Conservation (phyloP, 2,888 invertebrate species). For the Philopedon plagiatum region DNA sequence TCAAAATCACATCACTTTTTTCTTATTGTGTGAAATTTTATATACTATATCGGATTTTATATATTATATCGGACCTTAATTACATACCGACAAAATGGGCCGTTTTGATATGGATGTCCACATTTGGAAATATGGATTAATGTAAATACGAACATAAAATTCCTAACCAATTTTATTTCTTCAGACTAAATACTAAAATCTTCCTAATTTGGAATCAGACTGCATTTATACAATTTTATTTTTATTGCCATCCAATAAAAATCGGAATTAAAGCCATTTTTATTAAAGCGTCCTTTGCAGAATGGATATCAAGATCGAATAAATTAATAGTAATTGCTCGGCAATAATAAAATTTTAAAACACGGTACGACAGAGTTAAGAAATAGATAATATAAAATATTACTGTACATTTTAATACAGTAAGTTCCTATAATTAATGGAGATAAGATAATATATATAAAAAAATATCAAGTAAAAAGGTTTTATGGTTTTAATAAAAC, state of each 20-base stretch:
- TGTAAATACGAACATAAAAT: too few relatives aligned
- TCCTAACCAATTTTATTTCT: too few relatives aligned
- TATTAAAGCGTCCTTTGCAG: background rate
- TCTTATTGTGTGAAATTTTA: too few relatives aligned
- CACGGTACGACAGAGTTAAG: too few relatives aligned
- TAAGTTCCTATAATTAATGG: background rate
- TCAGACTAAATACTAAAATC: too few relatives aligned
- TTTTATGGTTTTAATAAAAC: background rate
- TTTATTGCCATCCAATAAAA: slow-evolving; percentile 4
- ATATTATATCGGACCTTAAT: too few relatives aligned
- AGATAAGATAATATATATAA: slow-evolving; percentile 3
- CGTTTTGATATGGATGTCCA: too few relatives aligned
- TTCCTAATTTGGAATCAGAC: too few relatives aligned
- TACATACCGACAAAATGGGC: too few relatives aligned
- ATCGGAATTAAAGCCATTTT: background rate
- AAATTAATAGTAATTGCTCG: slow-evolving; percentile 5
- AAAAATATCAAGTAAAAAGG: background rate
- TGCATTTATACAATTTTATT: background rate
- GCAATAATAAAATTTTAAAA: background rate
- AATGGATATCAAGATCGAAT: background rate
- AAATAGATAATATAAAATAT: slow-evolving; percentile 1
- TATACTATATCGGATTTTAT: too few relatives aligned
- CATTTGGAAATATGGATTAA: too few relatives aligned
- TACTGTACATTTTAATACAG: background rate
- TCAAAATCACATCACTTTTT: too few relatives aligned